These are phyloP conservation scores for Alexandromys oeconomus DNA, from an alignment of 2,797 vertebrate genomes.

Conservation along the genomic window DNA sequence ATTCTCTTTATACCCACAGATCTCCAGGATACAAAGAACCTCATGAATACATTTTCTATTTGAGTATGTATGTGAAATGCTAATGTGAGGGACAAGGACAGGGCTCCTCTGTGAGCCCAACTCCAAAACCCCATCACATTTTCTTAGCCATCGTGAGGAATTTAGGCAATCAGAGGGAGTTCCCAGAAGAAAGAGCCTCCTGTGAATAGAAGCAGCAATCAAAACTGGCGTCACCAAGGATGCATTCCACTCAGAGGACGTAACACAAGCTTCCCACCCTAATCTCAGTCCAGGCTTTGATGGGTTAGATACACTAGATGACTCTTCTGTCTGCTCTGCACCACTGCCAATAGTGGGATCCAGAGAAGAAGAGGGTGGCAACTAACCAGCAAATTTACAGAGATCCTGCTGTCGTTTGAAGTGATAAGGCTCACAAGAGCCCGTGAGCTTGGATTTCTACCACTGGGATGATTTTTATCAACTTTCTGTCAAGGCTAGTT, in stretches of 20 bases:
- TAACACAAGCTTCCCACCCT: too few relatives aligned
- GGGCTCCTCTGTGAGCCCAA: not conserved
- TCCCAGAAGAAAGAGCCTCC: not conserved
- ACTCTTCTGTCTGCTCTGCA: not conserved
- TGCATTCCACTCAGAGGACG: not conserved
- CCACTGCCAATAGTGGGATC: not conserved
- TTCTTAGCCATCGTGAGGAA: not conserved
- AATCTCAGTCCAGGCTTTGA: not conserved
- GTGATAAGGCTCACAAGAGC: not conserved
- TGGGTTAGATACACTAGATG: not conserved
- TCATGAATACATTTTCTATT: not conserved
- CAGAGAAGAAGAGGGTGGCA: not conserved
- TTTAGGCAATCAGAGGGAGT: not conserved
- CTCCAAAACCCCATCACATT: not conserved
- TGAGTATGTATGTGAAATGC: not conserved
- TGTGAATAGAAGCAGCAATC: not conserved
- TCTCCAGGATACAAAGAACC: not conserved
- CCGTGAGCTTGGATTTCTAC: not conserved
- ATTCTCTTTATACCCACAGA: not conserved
- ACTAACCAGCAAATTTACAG: not conserved
- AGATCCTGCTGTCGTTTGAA: not conserved
- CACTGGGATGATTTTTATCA: not conserved
- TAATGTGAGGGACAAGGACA: accelerated
- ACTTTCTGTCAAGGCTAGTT: not conserved
- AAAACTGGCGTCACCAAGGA: not conserved